Evolutionary conservation across 1,140 invertebrate genomes (phyloP), one percentile per base, ranked within the genome.

Genomic region (Teleogryllus occipitalis): DNA sequence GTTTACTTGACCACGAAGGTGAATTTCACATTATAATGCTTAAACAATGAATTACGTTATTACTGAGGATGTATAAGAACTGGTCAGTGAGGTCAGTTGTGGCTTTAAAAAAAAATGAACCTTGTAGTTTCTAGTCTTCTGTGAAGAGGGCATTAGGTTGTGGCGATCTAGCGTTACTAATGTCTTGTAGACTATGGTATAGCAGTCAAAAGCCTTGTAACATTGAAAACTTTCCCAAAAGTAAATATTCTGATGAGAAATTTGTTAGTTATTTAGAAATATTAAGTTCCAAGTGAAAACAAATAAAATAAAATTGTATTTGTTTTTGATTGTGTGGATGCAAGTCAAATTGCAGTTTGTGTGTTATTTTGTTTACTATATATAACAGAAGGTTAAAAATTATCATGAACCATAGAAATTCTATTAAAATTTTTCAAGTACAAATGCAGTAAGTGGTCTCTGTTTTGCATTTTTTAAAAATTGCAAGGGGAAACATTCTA

Each of bases 51-150:
- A 39, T 39, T 39, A 39, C 27, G 27, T 39, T 39, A 39, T 39
- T 39, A 39, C 27, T 39, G 27, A 39, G 27, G 27, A 39, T 39
- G 27, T 39, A 39, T 2, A 39, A 65, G 10, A 65, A 7, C 10
- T 65, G 54, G 54, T 65, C 54, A 65, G 54, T 18, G 54, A 65
- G 54, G 54, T 65, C 54, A 65, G 54, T 65, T 65, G 54, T 65
- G 54, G 54, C 54, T 65, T 65, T 10, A 65, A 65, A 65, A 65
- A 14, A 65, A 65, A 77, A 77, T 7, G 46, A 77, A 77, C 8
- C 76, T 48, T 77, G 39, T 77, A 77, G 76, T 48, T 47, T 77
- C 76, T 77, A 77, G 76, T 77, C 76, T 47, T 48, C 21, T 18
- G 76, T 47, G 21, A 21, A 48, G 46, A 48, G 76, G 76, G 76